These are phyloP conservation scores for Drosophila persimilis DNA, from an alignment of 1,140 invertebrate genomes.

Conservation along the genomic window DNA sequence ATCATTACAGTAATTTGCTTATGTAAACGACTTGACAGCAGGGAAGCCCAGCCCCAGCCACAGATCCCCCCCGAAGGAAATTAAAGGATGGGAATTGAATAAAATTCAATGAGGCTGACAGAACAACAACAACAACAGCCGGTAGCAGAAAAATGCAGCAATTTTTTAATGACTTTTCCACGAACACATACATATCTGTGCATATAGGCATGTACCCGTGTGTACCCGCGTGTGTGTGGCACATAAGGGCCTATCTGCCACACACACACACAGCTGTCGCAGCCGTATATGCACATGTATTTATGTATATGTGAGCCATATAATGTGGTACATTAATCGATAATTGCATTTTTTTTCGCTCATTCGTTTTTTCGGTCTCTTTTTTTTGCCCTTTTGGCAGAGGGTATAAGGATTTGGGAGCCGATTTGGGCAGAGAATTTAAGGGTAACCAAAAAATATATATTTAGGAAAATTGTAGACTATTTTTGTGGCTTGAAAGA, in stretches of 20 bases:
- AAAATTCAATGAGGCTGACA: constrained; percentile 38
- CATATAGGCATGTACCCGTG: constrained; percentile 27
- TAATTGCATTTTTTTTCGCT: constrained; percentile 74
- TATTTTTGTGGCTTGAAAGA: too few relatives aligned
- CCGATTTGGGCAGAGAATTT: too few relatives aligned
- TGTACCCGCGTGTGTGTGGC: not conserved
- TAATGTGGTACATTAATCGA: constrained; percentile 81
- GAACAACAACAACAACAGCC: constrained; percentile 4
- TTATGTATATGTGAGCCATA: constrained; percentile 51
- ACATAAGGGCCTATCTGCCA: constrained; percentile 58
- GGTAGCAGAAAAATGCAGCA: constrained; percentile 25
- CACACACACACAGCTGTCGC: constrained; percentile 1
- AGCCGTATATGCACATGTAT: constrained; percentile 1
- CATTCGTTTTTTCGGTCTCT: constrained; percentile 3
- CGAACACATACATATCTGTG: constrained; percentile 40
- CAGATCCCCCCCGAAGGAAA: constrained; percentile 23
- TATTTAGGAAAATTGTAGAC: too few relatives aligned
- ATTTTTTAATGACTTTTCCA: constrained; percentile 57
- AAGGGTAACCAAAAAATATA: too few relatives aligned
- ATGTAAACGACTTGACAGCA: constrained; percentile 65
- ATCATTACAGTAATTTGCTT: constrained; percentile 75
- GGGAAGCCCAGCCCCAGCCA: not conserved
- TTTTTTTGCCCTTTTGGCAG: not conserved
- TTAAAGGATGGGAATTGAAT: constrained; percentile 74
- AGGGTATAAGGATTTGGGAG: too few relatives aligned